Percentiles rank a stretch among this genome's conserved stretches.
phyloP scores from a whole-genome alignment of 2,797 vertebrate species.

The Melanotaenia pygmaea region DNA sequence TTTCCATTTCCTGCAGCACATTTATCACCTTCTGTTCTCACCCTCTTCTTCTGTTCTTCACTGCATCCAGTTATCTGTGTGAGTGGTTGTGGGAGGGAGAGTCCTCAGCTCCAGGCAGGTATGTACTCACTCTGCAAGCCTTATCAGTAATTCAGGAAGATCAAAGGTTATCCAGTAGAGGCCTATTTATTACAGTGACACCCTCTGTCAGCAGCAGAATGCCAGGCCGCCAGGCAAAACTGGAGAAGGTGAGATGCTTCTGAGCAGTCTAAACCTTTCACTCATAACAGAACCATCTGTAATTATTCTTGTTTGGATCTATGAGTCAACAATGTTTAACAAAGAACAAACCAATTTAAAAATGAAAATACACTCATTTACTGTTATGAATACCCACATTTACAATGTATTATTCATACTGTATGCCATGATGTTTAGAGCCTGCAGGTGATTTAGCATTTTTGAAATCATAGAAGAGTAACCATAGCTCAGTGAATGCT shows the following conservation, averaged over 20 bases:
- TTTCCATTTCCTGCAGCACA: constrained; percentile 25
- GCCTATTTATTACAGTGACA: constrained; percentile 58
- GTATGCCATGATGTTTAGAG: background rate
- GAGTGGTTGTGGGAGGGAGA: constrained; percentile 55
- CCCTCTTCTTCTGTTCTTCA: constrained; percentile 14
- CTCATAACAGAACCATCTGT: background rate
- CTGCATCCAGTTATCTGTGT: constrained; percentile 25
- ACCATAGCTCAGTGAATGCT: background rate
- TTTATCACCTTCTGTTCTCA: constrained; percentile 52
- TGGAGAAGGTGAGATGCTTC: constrained; percentile 32
- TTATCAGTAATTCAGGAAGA: constrained; percentile 61
- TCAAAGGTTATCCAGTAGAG: constrained; percentile 62
- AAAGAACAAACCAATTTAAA: background rate
- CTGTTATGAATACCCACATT: constrained; percentile 7
- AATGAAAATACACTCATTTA: background rate
- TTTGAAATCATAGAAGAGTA: constrained; percentile 5
- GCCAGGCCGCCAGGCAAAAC: constrained; percentile 25
- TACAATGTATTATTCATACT: background rate
- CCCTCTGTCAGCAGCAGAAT: constrained; percentile 40
- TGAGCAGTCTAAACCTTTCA: constrained; percentile 37
- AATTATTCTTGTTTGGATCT: constrained; percentile 29
- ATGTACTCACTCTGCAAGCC: constrained; percentile 22
- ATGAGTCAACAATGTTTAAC: constrained; percentile 2
- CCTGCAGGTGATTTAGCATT: background rate
- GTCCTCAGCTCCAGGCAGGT: constrained; percentile 44